Conservation (phyloP, 2,113 vertebrate genomes). For the Oxygymnocypris stewartii region DNA sequence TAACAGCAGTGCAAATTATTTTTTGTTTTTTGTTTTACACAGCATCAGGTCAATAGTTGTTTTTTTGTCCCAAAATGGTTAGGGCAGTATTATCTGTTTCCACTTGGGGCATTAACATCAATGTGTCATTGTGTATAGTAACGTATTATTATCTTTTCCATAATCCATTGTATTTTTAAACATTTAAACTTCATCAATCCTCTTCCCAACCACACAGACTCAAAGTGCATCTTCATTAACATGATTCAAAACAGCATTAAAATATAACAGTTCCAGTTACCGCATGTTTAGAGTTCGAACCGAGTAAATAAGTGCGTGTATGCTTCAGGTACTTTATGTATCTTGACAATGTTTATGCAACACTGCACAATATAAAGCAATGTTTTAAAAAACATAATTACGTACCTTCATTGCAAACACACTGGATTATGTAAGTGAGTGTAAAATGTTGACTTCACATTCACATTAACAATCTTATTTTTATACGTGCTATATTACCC, state of each 20-base stretch:
- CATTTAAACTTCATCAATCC: neutral
- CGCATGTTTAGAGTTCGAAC: neutral
- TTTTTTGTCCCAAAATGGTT: neutral
- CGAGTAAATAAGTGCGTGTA: conserved; percentile 41
- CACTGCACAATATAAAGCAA: neutral
- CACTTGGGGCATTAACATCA: neutral
- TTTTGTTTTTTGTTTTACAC: too few species aligned
- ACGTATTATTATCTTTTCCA: neutral
- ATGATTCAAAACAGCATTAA: neutral
- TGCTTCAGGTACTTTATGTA: conserved; percentile 31
- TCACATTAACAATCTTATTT: neutral
- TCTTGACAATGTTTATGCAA: conserved; percentile 13
- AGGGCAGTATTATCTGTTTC: conserved; percentile 20
- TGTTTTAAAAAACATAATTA: too few species aligned
- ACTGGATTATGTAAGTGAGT: neutral
- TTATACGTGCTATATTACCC: neutral
- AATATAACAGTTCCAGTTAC: conserved; percentile 5
- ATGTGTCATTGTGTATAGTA: conserved; percentile 9
- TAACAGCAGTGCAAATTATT: conserved; percentile 38
- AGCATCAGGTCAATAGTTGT: conserved; percentile 33
- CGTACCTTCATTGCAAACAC: conserved; percentile 3
- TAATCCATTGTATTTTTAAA: neutral
- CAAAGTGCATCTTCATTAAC: conserved; percentile 34
- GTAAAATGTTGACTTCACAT: neutral
- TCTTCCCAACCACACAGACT: neutral